These are phyloP conservation scores for Isurus oxyrinchus DNA, from an alignment of 2,113 vertebrate species.

Conservation along the genomic window DNA sequence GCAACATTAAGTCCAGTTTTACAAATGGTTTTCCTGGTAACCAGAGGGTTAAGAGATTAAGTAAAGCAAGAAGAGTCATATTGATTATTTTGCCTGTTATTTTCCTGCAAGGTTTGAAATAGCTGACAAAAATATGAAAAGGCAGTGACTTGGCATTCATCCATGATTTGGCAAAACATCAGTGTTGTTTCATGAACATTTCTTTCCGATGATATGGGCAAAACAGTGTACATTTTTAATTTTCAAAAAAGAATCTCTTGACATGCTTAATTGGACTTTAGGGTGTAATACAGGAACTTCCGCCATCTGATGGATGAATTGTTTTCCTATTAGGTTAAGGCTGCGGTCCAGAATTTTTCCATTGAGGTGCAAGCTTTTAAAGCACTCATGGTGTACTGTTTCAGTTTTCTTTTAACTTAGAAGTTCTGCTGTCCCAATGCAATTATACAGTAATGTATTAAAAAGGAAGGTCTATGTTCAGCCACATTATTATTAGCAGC, in stretches of 20 bases:
- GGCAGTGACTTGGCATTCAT: not conserved
- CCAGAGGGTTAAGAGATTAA: not conserved
- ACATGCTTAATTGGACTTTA: conserved; percentile 56
- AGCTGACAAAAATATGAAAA: conserved; percentile 26
- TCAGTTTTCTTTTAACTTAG: conserved; percentile 42
- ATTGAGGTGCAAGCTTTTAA: conserved; percentile 57
- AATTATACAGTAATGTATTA: conserved; percentile 26
- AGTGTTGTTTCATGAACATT: conserved; percentile 15
- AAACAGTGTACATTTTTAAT: conserved; percentile 52
- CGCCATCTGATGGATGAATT: conserved; percentile 59
- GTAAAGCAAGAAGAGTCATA: not conserved
- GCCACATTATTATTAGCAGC: conserved; percentile 1
- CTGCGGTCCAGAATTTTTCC: conserved; percentile 68
- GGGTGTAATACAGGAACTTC: conserved; percentile 65
- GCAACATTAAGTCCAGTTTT: not conserved
- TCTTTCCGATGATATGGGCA: conserved; percentile 50
- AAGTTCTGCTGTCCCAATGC: conserved; percentile 40
- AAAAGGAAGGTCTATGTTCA: not conserved
- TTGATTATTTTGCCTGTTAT: not conserved
- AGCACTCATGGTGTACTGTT: not conserved
- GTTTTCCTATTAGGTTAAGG: conserved; percentile 71
- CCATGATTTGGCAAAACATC: conserved; percentile 34
- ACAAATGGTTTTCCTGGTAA: not conserved
- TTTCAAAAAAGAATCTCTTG: conserved; percentile 55
- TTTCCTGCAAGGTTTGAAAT: conserved; percentile 27